Evolutionary conservation across 2,888 invertebrate genomes (phyloP).

Genomic region (Ectemnius continuus): DNA sequence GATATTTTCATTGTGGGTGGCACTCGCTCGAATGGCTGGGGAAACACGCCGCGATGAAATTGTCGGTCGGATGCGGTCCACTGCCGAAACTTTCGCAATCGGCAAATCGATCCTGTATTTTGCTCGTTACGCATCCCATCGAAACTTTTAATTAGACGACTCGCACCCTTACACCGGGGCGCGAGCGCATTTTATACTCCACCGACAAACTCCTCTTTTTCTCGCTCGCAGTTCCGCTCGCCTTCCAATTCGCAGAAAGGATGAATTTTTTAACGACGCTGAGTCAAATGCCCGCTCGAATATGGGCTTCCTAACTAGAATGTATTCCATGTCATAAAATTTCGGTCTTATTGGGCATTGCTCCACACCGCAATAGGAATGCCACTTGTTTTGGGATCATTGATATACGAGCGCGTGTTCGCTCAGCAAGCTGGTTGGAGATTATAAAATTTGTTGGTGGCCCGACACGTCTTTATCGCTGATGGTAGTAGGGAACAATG

Average conservation of each 20-base stretch:
- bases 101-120: constrained; percentile 14
- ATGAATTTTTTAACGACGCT: constrained; percentile 25
- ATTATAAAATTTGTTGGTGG: constrained; percentile 20
- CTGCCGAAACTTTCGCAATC: constrained; percentile 19
- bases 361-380: no score
- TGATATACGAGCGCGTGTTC: no score
- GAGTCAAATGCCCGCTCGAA: not conserved
- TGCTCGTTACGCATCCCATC: constrained; percentile 15
- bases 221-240: not conserved
- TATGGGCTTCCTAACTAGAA: constrained; percentile 7
- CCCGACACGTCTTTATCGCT: no score
- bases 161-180: not conserved
- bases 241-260: not conserved
- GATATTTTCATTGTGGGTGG: constrained; percentile 20
- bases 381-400: no score
- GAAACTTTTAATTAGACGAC: constrained; percentile 33
- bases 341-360: no score
- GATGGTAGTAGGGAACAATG: no score
- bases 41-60: constrained; percentile 34
- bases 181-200: not conserved
- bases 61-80: constrained; percentile 20
- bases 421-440: not conserved
- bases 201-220: not conserved
- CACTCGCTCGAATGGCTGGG: constrained; percentile 12
- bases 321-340: not conserved